Conservation (phyloP, 1,140 invertebrate species). For the Matsumurasca onukii region DNA sequence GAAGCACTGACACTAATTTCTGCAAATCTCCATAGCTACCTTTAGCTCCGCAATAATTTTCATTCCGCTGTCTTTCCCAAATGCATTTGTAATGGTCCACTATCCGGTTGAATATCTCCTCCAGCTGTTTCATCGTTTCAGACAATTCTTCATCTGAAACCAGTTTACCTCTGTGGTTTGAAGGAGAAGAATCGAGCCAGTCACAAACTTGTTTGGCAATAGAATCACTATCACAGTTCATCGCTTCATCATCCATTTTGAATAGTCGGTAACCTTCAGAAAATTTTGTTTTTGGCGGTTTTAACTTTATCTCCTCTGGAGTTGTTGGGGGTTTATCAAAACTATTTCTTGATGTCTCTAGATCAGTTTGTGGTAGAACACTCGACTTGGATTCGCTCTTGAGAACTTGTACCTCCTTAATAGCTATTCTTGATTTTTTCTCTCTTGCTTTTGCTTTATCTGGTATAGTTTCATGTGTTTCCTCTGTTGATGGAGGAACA, state of each 20-base stretch:
- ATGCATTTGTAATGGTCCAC: constrained; percentile 13
- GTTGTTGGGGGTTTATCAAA: not conserved
- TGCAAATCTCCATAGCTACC: constrained; percentile 3
- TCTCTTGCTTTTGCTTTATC: not conserved
- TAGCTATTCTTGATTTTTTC: constrained; percentile 21
- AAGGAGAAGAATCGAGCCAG: not conserved
- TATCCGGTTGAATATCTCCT: constrained; percentile 19
- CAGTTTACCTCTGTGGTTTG: not conserved
- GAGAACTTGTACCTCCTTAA: constrained; percentile 15
- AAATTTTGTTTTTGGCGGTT: not conserved
- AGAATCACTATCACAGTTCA: not conserved
- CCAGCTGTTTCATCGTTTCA: constrained; percentile 1
- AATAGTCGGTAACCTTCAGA: not conserved
- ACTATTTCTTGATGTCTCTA: not conserved
- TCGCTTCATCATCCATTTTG: not conserved
- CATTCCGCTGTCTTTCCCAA: constrained; percentile 12
- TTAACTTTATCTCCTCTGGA: not conserved
- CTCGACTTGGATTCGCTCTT: not conserved
- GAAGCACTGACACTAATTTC: constrained; percentile 11
- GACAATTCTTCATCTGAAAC: constrained; percentile 5
- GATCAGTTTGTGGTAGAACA: not conserved
- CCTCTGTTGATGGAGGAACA: no score
- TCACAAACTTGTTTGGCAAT: not conserved
- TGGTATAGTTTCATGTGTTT: not conserved
- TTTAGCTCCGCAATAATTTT: constrained; percentile 14